Conservation (phyloP, 37 sponge, comb jelly and placozoan genomes). For the Spongia lamella region DNA sequence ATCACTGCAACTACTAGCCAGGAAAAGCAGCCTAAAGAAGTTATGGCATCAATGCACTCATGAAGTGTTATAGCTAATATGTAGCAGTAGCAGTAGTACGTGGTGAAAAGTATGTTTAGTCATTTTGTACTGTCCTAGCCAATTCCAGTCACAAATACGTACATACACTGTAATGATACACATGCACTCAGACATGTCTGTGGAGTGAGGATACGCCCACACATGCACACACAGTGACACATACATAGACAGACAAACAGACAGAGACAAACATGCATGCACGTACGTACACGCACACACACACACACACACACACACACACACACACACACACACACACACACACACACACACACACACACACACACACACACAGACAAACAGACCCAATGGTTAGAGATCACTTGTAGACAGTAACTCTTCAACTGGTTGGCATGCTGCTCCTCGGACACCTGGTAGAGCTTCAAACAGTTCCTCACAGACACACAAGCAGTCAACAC, state of each 20-base stretch:
- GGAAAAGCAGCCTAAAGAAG: no score
- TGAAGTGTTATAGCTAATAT: no score
- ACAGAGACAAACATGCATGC: no score
- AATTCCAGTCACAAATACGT: no score
- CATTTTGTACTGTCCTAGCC: no score
- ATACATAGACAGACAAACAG: neutral
- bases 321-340: neutral
- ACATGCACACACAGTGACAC: neutral
- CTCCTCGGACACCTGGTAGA: conserved; percentile 91
- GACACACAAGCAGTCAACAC: conserved; percentile 77
- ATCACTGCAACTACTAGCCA: no score
- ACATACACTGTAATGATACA: no score
- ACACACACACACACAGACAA: neutral
- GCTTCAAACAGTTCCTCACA: conserved; percentile 82
- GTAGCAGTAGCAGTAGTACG: no score
- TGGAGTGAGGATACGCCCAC: neutral
- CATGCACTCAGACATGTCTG: no score
- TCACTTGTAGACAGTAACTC: conserved; percentile 86
- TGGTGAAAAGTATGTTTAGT: no score
- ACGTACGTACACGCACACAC: neutral
- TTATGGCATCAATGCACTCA: no score
- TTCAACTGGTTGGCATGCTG: conserved; percentile 71
- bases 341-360: neutral
- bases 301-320: neutral
- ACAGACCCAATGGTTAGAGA: conserved; percentile 89